Evolutionary conservation across 2,113 vertebrate species (phyloP), one percentile per base, ranked within the genome.

Genomic region (Tachysurus vachellii): DNA sequence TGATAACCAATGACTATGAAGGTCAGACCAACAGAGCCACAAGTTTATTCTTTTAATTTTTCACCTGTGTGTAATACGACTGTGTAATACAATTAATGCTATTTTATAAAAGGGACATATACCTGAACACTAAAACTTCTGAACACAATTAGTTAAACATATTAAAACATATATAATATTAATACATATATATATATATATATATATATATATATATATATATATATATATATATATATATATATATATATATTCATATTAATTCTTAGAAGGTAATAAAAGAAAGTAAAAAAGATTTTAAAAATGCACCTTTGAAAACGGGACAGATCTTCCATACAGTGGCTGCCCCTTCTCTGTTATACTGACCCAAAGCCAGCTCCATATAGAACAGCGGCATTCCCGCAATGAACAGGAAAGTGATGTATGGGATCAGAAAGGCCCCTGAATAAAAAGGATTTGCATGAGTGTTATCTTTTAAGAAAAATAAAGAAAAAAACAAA

Each of bases 341-440:
- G 83, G 97, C 98, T 62, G 98, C 98, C 14, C 98, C 98, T 93
- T 99, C 96, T 90, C 98, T 94, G 92, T 99, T 99, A 90, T 97
- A 99, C 89, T 99, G 98, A 88, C 98, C 98, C 93, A 99, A 93
- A 61, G 98, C 98, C 89, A 99, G 94, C 92, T 99, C 98, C 98
- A 99, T 99, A 91, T 99, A 99, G 94, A 99, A 99, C 82, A 99
- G 93, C 12, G 98, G 98, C 98, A 99, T 99, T 89, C 98, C 98
- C 75, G 98, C 98, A 75, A 99, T 99, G 89, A 99, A 95, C 93
- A 99, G 92, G 93, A 99, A 99, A 70, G 98, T 95, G 44, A 96
- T 95, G 87, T 99, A 99, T 0, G 98, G 98, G 92, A 99, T 99
- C 93, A 99, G 94, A 93, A 99, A 99, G 93, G 98, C 98, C 93